Evolutionary conservation across 2,797 vertebrate genomes (phyloP).

Genomic region (Sebastes matsubarae): DNA sequence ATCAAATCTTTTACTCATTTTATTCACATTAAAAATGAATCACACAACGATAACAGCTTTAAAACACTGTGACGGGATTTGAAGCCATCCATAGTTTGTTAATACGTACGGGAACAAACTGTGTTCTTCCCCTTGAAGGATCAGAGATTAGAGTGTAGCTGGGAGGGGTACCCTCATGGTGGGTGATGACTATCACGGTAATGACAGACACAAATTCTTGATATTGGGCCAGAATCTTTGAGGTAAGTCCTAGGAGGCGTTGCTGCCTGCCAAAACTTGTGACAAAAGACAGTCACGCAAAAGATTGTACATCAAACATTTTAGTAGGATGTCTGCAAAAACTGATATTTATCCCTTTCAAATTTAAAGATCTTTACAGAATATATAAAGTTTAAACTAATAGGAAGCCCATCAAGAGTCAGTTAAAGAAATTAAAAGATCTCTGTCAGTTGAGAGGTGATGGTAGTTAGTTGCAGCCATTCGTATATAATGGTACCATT

Average conservation of each 20-base stretch:
- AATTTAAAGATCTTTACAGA: not conserved
- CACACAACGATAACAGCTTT: not conserved
- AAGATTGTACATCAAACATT: not conserved
- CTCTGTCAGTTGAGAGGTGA: not conserved
- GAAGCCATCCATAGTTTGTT: not conserved
- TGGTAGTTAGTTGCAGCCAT: not conserved
- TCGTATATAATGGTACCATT: not conserved
- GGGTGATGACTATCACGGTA: constrained; percentile 42
- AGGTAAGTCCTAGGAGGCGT: not conserved
- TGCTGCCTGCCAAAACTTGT: constrained; percentile 13
- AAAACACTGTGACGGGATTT: not conserved
- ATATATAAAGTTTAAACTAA: not conserved
- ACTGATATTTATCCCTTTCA: no score
- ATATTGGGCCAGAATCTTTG: constrained; percentile 25
- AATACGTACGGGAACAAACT: not conserved
- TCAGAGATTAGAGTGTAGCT: constrained; percentile 1
- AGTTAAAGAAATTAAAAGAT: not conserved
- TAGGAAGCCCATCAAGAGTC: not conserved
- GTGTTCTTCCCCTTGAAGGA: not conserved
- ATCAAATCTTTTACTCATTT: not conserved
- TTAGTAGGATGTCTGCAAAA: not conserved
- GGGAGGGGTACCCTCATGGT: constrained; percentile 1
- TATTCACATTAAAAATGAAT: not conserved
- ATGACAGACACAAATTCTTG: constrained; percentile 44
- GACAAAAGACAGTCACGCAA: constrained; percentile 9